A percentile compares a stretch with the other conserved stretches of the same genome.
Conservation (phyloP, 2,888 invertebrate species). For the Onthophagus sagittarius region DNA sequence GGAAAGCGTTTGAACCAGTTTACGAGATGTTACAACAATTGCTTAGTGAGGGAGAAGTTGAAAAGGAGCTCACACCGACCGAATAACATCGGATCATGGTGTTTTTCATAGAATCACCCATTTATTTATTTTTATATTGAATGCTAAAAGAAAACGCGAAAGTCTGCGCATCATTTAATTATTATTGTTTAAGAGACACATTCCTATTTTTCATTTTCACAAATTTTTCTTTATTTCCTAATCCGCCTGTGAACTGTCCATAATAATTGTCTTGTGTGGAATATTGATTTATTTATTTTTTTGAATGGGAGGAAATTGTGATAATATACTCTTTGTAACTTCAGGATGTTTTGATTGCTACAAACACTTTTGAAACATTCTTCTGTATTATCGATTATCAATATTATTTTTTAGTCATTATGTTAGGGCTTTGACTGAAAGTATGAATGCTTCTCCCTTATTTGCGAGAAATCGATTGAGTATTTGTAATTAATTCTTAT, state of each 20-base stretch:
- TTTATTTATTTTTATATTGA: neutral
- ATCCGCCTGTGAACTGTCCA: neutral
- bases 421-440: conserved; percentile 2
- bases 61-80: conserved; percentile 70
- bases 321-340: neutral
- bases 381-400: neutral
- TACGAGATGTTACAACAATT: conserved; percentile 76
- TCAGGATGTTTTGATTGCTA: neutral
- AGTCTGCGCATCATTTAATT: neutral
- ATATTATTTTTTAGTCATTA: neutral
- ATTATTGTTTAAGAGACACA: neutral
- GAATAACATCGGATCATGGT: conserved; percentile 50
- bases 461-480: neutral
- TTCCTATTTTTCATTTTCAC: conserved; percentile 1
- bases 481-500: neutral
- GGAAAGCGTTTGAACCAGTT: conserved; percentile 82
- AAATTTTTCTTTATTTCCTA: neutral
- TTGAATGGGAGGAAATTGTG: neutral
- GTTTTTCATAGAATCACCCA: neutral
- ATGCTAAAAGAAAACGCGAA: neutral
- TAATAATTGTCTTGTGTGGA: neutral
- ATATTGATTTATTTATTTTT: neutral
- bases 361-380: neutral
- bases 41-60: conserved; percentile 69
- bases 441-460: conserved; percentile 2